A percentile compares a stretch with the other conserved stretches of the same genome.
phyloP scores from a whole-genome alignment of 2,113 vertebrate genomes.

The Sphyrna mokarran region DNA sequence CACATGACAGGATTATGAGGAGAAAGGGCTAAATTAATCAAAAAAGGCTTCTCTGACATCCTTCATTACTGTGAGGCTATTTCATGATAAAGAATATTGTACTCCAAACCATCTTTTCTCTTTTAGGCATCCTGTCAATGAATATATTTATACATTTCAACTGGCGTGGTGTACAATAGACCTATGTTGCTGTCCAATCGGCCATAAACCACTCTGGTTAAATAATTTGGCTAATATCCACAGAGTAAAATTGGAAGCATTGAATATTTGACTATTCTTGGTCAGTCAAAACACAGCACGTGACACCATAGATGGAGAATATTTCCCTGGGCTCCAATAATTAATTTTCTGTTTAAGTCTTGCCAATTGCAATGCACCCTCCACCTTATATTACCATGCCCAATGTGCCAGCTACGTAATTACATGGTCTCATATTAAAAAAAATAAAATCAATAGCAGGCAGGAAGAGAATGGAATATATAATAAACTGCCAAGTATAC shows the following conservation, averaged over 20 bases:
- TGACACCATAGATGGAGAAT: neutral
- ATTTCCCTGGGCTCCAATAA: neutral
- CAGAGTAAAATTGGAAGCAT: neutral
- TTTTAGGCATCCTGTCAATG: slow-evolving; percentile 3
- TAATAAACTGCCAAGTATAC: neutral
- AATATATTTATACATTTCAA: slow-evolving; percentile 17
- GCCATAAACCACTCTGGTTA: neutral
- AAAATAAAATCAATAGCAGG: slow-evolving; percentile 44
- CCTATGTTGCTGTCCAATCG: neutral
- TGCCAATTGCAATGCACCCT: neutral
- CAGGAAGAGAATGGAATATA: neutral
- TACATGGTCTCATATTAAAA: slow-evolving; percentile 39
- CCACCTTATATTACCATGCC: neutral
- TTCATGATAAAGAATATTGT: slow-evolving; percentile 38
- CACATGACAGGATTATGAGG: slow-evolving; percentile 29
- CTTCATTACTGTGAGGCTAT: slow-evolving; percentile 41
- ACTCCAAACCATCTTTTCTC: slow-evolving; percentile 23
- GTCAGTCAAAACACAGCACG: slow-evolving; percentile 21
- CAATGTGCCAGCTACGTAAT: neutral
- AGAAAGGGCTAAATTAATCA: slow-evolving; percentile 45
- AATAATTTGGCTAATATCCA: slow-evolving; percentile 29
- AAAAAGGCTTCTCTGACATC: slow-evolving; percentile 39
- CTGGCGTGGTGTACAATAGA: neutral
- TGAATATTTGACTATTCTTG: neutral
- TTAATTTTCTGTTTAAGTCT: neutral